phyloP scores from a whole-genome alignment of 2,113 vertebrate genomes.

The Salvelinus alpinus region DNA sequence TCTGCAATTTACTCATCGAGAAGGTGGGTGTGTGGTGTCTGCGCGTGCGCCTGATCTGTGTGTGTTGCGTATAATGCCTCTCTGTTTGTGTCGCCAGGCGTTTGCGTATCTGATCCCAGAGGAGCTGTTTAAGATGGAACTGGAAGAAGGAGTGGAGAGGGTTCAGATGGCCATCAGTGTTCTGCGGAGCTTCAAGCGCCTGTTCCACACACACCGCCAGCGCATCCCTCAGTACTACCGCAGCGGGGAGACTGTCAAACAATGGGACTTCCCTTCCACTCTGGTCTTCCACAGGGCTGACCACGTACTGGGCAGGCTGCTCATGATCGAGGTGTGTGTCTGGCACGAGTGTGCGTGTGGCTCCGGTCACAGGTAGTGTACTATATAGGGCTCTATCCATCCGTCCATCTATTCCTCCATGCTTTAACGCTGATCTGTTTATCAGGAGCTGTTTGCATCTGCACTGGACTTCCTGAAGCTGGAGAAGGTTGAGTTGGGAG shows the following conservation, averaged over 20 bases:
- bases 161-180: conserved; percentile 61
- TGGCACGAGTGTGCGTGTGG: background rate
- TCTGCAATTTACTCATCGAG: conserved; percentile 86
- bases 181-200: conserved; percentile 69
- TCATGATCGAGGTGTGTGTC: conserved; percentile 60
- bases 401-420: too few species aligned
- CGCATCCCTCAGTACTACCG: conserved; percentile 48
- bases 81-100: conserved; percentile 48
- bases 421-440: background rate
- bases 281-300: conserved; percentile 68
- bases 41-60: background rate
- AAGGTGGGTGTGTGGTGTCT: conserved; percentile 67
- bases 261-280: conserved; percentile 69
- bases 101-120: conserved; percentile 73
- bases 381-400: too few species aligned
- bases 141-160: conserved; percentile 74
- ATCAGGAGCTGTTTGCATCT: conserved; percentile 75
- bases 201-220: conserved; percentile 60
- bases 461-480: conserved; percentile 76
- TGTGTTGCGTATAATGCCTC: background rate
- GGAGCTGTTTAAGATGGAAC: conserved; percentile 80
- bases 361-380: too few species aligned
- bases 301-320: conserved; percentile 60
- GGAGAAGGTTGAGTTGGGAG: conserved; percentile 71
- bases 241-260: conserved; percentile 40